Evolutionary conservation across 2,888 invertebrate genomes (phyloP), one percentile per base, ranked within the genome.

Genomic region (Caenorhabditis auriculariae): DNA sequence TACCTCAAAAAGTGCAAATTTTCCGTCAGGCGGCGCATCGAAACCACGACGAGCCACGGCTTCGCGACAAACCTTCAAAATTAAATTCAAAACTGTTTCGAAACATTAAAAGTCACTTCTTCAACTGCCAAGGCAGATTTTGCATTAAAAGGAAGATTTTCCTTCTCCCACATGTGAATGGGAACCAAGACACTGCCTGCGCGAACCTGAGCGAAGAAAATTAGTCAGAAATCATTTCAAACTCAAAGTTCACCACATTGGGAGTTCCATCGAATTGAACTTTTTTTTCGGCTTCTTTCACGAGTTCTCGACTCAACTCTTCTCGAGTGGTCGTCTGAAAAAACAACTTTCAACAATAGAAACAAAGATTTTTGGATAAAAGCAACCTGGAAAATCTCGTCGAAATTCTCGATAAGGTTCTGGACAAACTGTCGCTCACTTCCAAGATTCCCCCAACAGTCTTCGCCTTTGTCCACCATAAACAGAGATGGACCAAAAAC

Each of bases 141-240:
- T 2, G 74, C 74, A 56, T 80, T 80, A 67, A 80, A 80, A 23
- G 76, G 69, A 42, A 66, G 63, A 53, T 80, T 81, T 38, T 81
- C 79, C 38, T 69, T 66, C 42, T 73, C 67, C 69, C 74, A 75
- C 15, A 81, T 52, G 56, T 77, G 77, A 17, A 80, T 69, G 2
- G 79, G 55, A 2, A 78, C 66, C n/a, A 81, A 66, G 39, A 80
- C 56, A 29, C 76, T 74, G 4, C 72, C 67, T 1, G 76, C 74
- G 21, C 60, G 60, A 24, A 54, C 53, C 62, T 69, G 39, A 19
- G 23, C 5, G n/a, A n/a, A 46, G n/a, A 17, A 7, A 41, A 41
- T 9, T n/a, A n/a, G n/a, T n/a, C n/a, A n/a, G n/a, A 46, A 46
- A 37, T 23, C n/a, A 17, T 43, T 43, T 17, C 23, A 7, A 19